These are phyloP conservation scores for Aphelenchoides avenae DNA, from an alignment of 1,140 invertebrate species.

Conservation along the genomic window DNA sequence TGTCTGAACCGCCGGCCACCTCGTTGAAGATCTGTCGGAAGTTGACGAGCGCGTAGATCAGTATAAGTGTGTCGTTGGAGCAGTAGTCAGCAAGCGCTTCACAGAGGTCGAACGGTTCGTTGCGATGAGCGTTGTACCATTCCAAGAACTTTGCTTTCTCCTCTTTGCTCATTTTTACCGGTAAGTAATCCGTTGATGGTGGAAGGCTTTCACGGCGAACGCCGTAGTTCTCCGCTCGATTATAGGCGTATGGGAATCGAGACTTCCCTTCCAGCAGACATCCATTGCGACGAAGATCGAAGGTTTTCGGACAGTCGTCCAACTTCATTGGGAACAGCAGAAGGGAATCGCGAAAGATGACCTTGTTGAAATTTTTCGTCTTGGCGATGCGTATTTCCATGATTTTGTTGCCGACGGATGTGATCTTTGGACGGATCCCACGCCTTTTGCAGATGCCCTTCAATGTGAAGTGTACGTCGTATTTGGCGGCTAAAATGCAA, in stretches of 20 bases:
- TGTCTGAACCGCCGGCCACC: too few species aligned
- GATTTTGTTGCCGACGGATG: too few species aligned
- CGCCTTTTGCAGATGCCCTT: too few species aligned
- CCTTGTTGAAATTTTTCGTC: too few species aligned
- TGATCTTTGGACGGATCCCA: too few species aligned
- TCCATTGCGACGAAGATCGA: conserved; percentile 2
- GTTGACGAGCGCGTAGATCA: conserved; percentile 1
- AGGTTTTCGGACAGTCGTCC: background rate
- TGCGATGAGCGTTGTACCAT: background rate
- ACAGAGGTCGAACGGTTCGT: conserved; percentile 2
- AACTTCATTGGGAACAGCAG: background rate
- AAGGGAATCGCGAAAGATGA: too few species aligned
- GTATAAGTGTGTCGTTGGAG: conserved; percentile 1
- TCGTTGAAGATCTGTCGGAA: background rate
- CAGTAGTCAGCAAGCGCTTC: conserved; percentile 7
- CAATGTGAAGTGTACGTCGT: too few species aligned
- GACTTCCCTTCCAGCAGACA: background rate
- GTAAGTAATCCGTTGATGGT: conserved; percentile 6
- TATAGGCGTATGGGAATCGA: conserved; percentile 3
- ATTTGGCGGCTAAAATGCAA: too few species aligned
- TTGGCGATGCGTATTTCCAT: too few species aligned
- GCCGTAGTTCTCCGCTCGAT: conserved; percentile 1
- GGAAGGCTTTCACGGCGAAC: background rate
- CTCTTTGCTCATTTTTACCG: conserved; percentile 5
- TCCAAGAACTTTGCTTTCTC: background rate